Conservation (phyloP, 2,113 vertebrate genomes). For the Otolemur garnettii region DNA sequence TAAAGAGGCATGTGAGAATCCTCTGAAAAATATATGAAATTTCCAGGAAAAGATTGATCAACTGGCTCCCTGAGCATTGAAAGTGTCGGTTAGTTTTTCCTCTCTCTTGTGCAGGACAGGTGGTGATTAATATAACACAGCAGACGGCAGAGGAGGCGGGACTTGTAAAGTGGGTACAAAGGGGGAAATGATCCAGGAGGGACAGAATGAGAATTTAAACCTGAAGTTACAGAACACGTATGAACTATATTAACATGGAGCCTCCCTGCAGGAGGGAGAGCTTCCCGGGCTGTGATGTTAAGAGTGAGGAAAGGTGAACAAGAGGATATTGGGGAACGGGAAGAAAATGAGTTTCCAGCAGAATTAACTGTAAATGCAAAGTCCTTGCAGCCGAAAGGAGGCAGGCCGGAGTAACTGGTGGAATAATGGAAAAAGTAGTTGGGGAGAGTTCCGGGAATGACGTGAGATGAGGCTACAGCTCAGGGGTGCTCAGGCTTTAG, state of each 20-base stretch:
- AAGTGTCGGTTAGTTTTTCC: constrained; percentile 60
- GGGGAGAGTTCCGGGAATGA: background rate
- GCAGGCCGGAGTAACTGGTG: background rate
- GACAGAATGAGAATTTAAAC: constrained; percentile 60
- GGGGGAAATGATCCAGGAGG: constrained; percentile 37
- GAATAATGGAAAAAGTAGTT: background rate
- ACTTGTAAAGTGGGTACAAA: constrained; percentile 35
- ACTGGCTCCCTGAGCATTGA: constrained; percentile 24
- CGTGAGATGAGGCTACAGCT: background rate
- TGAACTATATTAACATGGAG: background rate
- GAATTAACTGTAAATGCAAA: background rate
- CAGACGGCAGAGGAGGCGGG: constrained; percentile 55
- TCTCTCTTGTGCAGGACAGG: constrained; percentile 49
- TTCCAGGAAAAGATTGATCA: constrained; percentile 53
- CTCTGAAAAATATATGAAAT: constrained; percentile 72
- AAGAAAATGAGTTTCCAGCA: background rate
- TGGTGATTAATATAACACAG: constrained; percentile 59
- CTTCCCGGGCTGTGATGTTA: background rate
- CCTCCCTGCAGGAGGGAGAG: background rate
- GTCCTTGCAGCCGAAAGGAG: background rate
- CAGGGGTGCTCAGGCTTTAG: background rate
- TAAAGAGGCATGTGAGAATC: constrained; percentile 49
- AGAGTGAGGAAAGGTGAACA: background rate
- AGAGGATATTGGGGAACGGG: background rate
- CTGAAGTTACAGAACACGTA: constrained; percentile 31